Percentiles rank a stretch among this genome's conserved stretches.
These are phyloP conservation scores for Yasuhikotakia modesta DNA, from an alignment of 2,797 vertebrate genomes.

Conservation along the genomic window DNA sequence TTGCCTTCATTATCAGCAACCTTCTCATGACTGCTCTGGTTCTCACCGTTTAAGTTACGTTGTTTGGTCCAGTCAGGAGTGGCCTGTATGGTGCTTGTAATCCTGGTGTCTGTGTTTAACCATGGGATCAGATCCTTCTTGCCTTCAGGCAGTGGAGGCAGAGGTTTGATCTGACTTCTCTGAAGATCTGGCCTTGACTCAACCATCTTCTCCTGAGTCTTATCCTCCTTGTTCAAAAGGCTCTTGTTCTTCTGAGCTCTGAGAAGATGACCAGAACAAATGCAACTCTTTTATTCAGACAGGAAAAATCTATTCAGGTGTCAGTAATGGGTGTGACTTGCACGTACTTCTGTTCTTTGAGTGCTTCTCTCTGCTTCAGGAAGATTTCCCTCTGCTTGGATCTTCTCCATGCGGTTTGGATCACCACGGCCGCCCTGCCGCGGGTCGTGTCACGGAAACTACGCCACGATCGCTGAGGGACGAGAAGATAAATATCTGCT, in stretches of 20 bases:
- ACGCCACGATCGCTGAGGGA: slow-evolving; percentile 83
- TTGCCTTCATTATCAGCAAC: slow-evolving; percentile 40
- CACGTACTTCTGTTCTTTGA: slow-evolving; percentile 67
- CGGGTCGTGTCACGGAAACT: slow-evolving; percentile 74
- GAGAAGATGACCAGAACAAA: not conserved
- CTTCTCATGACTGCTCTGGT: slow-evolving; percentile 7
- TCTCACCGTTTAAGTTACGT: not conserved
- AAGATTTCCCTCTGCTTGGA: slow-evolving; percentile 66
- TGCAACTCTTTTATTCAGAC: not conserved
- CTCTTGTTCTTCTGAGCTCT: not conserved
- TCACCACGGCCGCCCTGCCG: slow-evolving; percentile 79
- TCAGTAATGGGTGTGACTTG: not conserved
- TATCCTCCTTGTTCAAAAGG: not conserved
- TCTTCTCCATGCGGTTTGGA: slow-evolving; percentile 83
- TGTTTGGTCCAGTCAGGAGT: not conserved
- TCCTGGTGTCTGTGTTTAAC: not conserved
- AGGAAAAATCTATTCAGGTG: not conserved
- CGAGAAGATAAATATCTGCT: slow-evolving; percentile 4
- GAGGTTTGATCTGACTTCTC: slow-evolving; percentile 30
- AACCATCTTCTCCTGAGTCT: slow-evolving; percentile 6
- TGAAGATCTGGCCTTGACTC: not conserved
- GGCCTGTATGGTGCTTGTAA: not conserved
- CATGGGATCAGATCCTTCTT: not conserved
- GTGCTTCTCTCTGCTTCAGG: slow-evolving; percentile 46
- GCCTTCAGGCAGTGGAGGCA: slow-evolving; percentile 13